Evolutionary conservation across 2,888 invertebrate genomes (phyloP).

Genomic region (Acleris cristana): DNA sequence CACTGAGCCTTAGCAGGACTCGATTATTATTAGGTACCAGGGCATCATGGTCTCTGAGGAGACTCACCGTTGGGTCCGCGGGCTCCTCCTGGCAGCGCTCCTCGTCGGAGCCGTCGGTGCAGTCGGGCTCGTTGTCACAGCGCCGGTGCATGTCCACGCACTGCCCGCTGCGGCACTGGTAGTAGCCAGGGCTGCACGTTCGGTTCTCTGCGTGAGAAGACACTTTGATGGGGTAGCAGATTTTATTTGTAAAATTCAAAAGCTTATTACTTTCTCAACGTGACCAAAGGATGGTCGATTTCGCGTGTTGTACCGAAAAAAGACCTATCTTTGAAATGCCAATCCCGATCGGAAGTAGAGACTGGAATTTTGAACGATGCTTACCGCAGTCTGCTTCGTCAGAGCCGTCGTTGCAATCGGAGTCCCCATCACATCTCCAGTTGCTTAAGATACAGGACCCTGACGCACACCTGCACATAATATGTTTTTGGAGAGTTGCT

Average conservation of each 20-base stretch:
- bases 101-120: constrained; percentile 90
- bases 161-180: constrained; percentile 86
- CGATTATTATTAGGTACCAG: too few species aligned
- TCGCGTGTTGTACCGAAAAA: too few species aligned
- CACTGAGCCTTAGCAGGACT: too few species aligned
- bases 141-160: constrained; percentile 88
- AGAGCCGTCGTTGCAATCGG: constrained; percentile 87
- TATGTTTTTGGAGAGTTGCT: too few species aligned
- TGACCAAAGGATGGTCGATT: too few species aligned
- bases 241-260: too few species aligned
- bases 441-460: constrained; percentile 86
- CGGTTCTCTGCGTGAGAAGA: constrained; percentile 47
- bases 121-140: constrained; percentile 91
- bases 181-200: constrained; percentile 74
- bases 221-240: too few species aligned
- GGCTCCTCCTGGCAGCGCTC: constrained; percentile 64
- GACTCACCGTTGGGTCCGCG: constrained; percentile 6
- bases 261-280: too few species aligned
- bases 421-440: constrained; percentile 87
- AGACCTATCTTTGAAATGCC: too few species aligned
- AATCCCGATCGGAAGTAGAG: too few species aligned
- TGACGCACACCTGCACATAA: constrained; percentile 80
- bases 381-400: constrained; percentile 86
- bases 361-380: constrained; percentile 20
- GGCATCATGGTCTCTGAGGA: too few species aligned